Evolutionary conservation across 2,797 vertebrate species (phyloP), one percentile per base, ranked within the genome.

Genomic region (Poeciliopsis gracilis): DNA sequence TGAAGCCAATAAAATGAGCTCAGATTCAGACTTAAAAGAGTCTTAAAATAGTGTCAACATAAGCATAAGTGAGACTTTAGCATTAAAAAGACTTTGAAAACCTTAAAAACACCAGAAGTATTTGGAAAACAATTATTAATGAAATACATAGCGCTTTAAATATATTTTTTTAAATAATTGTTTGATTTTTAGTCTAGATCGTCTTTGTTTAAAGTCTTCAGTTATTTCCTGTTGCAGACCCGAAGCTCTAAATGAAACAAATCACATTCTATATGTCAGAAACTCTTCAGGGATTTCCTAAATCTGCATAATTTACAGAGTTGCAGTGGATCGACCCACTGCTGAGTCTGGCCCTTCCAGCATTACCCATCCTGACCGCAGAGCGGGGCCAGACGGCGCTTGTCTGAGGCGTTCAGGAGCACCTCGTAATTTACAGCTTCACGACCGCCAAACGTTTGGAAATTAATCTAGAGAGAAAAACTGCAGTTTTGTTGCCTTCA

Each of bases 311-410:
- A 66, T 20, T 33, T 53, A 11, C 41, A 38, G 33, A 23, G 47
- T 30, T 33, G 9, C 15, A 3, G 59, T 33, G 16, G 59, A 36
- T 61, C 18, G 36, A 23, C 2, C 12, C 4, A 11, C 28, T 46
- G 23, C 38, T 57, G 28, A 4, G n/a, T 0, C 13, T 33, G 75
- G 81, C 23, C 46, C 41, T 66, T 75, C 77, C 81, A 61, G 76
- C 78, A 73, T 38, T 83, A 77, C 82, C 77, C 53, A 15, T 13
- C 28, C 33, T 82, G 71, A 75, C 86, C 90, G 73, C 82, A 63
- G 76, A 20, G 76, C 15, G 89, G 82, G 33, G 83, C 47, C 81
- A 75, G 10, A 83, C 57, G n/a, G 13, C 55, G 33, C 57, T 76
- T 5, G 72, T 10, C 23, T 67, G 90, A 55, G 72, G 78, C 88